phyloP scores from a whole-genome alignment of 2,113 vertebrate genomes.

The Patagioenas fasciata region DNA sequence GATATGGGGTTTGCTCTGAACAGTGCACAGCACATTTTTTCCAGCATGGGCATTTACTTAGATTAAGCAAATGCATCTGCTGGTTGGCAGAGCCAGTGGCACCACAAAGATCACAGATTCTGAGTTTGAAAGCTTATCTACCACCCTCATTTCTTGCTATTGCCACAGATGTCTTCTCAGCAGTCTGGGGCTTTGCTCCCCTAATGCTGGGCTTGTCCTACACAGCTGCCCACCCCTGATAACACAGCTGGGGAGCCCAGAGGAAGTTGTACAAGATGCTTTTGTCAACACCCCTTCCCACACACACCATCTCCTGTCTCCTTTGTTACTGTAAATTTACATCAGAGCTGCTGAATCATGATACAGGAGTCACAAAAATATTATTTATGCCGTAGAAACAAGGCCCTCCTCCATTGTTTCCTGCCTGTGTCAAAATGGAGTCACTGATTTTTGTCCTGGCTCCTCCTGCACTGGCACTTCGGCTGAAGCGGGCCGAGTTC shows the following conservation, averaged over 20 bases:
- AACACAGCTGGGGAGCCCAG: constrained; percentile 58
- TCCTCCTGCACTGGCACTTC: neutral
- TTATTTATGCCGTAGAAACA: constrained; percentile 52
- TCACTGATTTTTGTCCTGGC: constrained; percentile 19
- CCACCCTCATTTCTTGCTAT: neutral
- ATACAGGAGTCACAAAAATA: constrained; percentile 29
- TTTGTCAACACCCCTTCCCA: constrained; percentile 66
- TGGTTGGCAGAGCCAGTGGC: neutral
- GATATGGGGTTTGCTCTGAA: neutral
- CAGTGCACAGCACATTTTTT: neutral
- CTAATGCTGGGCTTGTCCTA: neutral
- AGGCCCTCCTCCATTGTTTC: constrained; percentile 28
- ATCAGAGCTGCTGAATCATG: constrained; percentile 70
- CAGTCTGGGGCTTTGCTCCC: constrained; percentile 35
- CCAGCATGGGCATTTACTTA: neutral
- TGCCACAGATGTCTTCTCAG: constrained; percentile 30
- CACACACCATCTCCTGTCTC: constrained; percentile 36
- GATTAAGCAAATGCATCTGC: neutral
- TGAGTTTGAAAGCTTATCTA: constrained; percentile 29
- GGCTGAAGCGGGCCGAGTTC: neutral
- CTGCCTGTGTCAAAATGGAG: constrained; percentile 44
- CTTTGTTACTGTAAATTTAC: constrained; percentile 68
- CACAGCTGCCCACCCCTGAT: constrained; percentile 57
- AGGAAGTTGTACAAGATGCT: constrained; percentile 73
- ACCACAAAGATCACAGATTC: neutral